Percentiles rank a stretch among this genome's conserved stretches.
These are phyloP conservation scores for Smutsia temminckii DNA, from an alignment of 2,797 vertebrate genomes.

Conservation along the genomic window DNA sequence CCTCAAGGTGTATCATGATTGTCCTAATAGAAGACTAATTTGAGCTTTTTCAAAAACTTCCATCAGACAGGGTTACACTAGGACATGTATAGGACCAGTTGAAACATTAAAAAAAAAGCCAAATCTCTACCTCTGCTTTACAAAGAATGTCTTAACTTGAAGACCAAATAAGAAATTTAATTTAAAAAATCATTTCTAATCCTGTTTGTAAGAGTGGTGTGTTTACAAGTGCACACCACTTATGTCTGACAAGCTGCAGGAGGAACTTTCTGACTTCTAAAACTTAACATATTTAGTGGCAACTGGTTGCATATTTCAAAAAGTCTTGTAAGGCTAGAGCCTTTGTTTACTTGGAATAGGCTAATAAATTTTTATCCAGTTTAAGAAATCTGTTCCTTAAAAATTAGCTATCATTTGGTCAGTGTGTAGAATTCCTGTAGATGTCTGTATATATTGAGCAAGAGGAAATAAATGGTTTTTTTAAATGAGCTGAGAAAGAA, in stretches of 20 bases:
- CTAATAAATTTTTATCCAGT: neutral
- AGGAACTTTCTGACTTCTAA: neutral
- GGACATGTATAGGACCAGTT: neutral
- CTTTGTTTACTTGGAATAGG: neutral
- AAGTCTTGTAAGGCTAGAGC: neutral
- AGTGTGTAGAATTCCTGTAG: neutral
- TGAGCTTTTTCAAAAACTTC: neutral
- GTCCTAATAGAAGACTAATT: neutral
- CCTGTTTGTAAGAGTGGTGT: neutral
- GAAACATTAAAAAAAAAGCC: neutral
- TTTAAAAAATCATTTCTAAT: neutral
- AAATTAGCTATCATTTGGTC: neutral
- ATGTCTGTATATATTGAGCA: neutral
- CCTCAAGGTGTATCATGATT: neutral
- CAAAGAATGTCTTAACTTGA: slow-evolving; percentile 24
- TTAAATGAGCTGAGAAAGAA: neutral
- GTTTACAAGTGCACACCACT: neutral
- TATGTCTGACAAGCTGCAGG: fast-evolving
- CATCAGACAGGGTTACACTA: neutral
- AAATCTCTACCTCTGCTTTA: neutral
- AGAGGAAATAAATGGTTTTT: neutral
- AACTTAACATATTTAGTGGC: neutral
- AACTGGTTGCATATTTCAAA: neutral
- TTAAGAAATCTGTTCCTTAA: neutral
- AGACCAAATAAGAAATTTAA: neutral